Percentiles rank a stretch among this genome's conserved stretches.
These are phyloP conservation scores for Ctenochaetus hawaiiensis DNA, from an alignment of 2,797 vertebrate species.

Conservation along the genomic window DNA sequence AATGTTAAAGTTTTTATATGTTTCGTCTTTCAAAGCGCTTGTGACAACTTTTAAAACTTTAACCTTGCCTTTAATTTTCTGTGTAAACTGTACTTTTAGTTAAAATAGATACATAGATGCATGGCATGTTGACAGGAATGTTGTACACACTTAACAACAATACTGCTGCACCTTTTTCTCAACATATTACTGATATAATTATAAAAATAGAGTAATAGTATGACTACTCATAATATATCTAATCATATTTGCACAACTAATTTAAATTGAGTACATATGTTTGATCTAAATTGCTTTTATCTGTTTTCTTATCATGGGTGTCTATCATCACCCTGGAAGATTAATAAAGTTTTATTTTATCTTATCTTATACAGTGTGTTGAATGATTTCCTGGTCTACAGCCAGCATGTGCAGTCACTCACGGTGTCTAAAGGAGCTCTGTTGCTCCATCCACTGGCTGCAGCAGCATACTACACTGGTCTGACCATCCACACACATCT, in stretches of 20 bases:
- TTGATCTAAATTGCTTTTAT: no score
- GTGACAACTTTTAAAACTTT: neutral
- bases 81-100: neutral
- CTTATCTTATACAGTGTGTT: neutral
- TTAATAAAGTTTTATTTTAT: neutral
- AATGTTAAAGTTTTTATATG: neutral
- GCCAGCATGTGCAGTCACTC: neutral
- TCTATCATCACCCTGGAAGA: no score
- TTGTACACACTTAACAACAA: neutral
- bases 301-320: neutral
- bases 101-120: neutral
- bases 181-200: neutral
- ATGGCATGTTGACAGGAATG: neutral
- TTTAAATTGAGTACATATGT: no score
- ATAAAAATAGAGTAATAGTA: neutral
- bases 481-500: conserved; percentile 9
- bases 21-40: neutral
- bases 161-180: neutral
- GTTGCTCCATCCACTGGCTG: conserved; percentile 68
- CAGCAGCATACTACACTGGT: conserved; percentile 55
- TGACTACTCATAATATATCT: no score
- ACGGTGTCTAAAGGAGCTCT: conserved; percentile 64
- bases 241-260: no score
- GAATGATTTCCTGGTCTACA: neutral
- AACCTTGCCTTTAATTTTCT: no score